Evolutionary conservation across 2,888 invertebrate genomes (phyloP).

Genomic region (Brenthis ino): DNA sequence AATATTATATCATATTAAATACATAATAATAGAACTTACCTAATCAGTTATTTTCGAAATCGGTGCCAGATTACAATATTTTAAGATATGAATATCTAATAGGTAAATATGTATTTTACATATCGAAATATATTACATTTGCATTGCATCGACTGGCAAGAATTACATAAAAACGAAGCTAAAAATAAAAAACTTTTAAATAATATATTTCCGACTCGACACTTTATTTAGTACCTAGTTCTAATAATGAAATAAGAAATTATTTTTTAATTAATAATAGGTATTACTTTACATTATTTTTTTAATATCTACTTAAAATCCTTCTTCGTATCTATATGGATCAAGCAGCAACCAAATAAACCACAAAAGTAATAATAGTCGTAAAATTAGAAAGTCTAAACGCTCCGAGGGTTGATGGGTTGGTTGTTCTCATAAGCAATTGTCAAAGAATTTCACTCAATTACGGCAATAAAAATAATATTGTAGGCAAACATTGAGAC

Average conservation of each 20-base stretch:
- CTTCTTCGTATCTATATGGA: not conserved
- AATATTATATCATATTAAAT: no score
- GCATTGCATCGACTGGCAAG: no score
- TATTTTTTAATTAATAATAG: not conserved
- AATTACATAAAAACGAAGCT: no score
- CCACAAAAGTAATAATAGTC: conserved; percentile 40
- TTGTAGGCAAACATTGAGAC: conserved; percentile 69
- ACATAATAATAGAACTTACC: no score
- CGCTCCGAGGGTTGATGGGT: conserved; percentile 46
- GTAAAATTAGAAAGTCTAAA: conserved; percentile 67
- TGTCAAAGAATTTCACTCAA: conserved; percentile 64
- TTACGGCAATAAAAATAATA: conserved; percentile 80
- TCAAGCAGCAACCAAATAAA: conserved; percentile 31
- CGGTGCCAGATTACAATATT: no score
- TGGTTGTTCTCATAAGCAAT: conserved; percentile 54
- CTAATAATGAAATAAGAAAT: not conserved
- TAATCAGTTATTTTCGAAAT: no score
- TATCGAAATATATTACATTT: no score
- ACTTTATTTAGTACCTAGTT: no score
- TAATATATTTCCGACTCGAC: no score
- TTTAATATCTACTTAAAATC: not conserved
- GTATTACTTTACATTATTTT: not conserved
- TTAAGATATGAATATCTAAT: no score
- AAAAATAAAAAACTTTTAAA: no score
- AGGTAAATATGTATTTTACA: no score